Evolutionary conservation across 1,140 invertebrate genomes (phyloP).

Genomic region (Alviniconcha marisindica): DNA sequence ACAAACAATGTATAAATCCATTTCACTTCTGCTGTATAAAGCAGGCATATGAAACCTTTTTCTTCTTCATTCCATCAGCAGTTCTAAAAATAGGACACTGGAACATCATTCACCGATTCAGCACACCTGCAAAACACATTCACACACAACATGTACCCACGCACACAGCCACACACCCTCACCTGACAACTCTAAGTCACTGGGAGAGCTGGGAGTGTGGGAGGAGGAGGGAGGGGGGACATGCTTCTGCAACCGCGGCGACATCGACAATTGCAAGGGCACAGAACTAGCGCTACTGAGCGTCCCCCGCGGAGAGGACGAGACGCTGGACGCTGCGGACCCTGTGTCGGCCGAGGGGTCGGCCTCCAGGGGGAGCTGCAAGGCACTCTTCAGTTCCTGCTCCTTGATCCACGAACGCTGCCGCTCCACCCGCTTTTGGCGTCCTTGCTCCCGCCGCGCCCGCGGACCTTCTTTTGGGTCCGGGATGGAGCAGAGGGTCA

Average conservation of each 20-base stretch:
- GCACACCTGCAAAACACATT: not conserved
- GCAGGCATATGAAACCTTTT: too few relatives aligned
- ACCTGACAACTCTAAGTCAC: conserved; percentile 63
- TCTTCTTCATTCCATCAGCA: too few relatives aligned
- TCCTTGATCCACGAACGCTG: conserved; percentile 88
- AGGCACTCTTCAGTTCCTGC: conserved; percentile 77
- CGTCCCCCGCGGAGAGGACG: conserved; percentile 31
- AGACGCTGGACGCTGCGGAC: conserved; percentile 38
- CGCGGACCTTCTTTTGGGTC: conserved; percentile 54
- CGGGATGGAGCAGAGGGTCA: conserved; percentile 46
- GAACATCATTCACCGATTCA: too few relatives aligned
- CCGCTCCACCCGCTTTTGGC: conserved; percentile 83
- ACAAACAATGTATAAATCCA: too few relatives aligned
- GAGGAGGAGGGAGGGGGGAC: conserved; percentile 6
- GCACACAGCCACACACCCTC: conserved; percentile 38
- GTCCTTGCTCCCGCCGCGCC: conserved; percentile 39
- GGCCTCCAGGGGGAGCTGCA: conserved; percentile 42
- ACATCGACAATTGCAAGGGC: conserved; percentile 3
- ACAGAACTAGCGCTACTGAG: conserved; percentile 40
- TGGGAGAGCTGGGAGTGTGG: conserved; percentile 57
- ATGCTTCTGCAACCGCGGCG: conserved; percentile 3
- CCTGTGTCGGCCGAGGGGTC: conserved; percentile 43
- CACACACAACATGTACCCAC: not conserved
- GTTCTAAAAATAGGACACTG: too few relatives aligned
- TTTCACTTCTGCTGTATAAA: too few relatives aligned